Evolutionary conservation across 1,140 invertebrate genomes (phyloP).

Genomic region (Sitodiplosis mosellana): DNA sequence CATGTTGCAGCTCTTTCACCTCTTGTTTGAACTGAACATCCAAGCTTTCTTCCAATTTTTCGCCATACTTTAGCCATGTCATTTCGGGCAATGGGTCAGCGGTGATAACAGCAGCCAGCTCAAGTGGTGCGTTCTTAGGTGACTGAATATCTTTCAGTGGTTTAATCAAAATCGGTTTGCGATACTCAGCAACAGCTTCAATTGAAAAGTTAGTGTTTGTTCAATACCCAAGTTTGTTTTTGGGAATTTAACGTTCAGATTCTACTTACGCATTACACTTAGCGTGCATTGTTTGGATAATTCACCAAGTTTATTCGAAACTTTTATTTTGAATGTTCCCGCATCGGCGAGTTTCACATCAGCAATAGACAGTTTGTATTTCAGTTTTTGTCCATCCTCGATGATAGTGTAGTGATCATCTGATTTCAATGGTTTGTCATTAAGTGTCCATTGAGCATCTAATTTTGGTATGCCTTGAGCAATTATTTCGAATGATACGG

Average conservation of each 20-base stretch:
- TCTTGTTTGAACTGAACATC: conserved; percentile 29
- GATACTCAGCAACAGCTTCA: conserved; percentile 48
- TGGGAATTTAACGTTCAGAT: background rate
- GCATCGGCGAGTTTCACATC: conserved; percentile 49
- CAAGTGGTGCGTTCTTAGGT: conserved; percentile 49
- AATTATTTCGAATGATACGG: conserved; percentile 47
- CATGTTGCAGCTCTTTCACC: conserved; percentile 46
- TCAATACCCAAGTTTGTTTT: conserved; percentile 3
- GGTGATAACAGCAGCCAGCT: conserved; percentile 55
- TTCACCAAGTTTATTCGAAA: conserved; percentile 59
- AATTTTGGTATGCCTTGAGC: conserved; percentile 55
- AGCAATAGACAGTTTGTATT: conserved; percentile 48
- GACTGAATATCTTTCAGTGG: conserved; percentile 34
- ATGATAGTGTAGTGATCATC: conserved; percentile 40
- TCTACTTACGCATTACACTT: conserved; percentile 44
- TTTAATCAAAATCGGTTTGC: conserved; percentile 53
- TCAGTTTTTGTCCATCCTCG: conserved; percentile 45
- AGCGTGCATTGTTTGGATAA: conserved; percentile 47
- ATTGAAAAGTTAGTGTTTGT: no score
- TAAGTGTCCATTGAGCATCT: conserved; percentile 55
- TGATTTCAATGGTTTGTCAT: conserved; percentile 42
- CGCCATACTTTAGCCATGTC: conserved; percentile 32
- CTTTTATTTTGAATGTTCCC: conserved; percentile 54
- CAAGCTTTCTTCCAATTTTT: conserved; percentile 25
- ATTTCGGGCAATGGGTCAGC: conserved; percentile 55